Conservation (phyloP, 37 sponge, comb jelly and placozoan species). For the Eunapius fragilis region DNA sequence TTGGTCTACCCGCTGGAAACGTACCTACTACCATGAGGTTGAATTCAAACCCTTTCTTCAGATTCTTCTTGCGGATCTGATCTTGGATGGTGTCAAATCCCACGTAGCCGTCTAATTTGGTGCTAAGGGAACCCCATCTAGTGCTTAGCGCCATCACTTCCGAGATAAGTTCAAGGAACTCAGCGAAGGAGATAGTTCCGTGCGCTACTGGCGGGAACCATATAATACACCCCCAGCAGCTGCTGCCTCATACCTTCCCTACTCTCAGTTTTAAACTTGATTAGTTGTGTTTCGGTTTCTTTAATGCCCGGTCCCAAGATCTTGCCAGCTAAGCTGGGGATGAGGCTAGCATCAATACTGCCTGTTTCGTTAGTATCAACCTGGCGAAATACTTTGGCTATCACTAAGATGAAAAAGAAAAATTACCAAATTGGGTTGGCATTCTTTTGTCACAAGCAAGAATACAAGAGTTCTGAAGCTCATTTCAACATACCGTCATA, state of each 20-base stretch:
- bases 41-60: slow-evolving; percentile 94
- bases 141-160: slow-evolving; percentile 90
- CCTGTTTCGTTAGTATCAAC: slow-evolving; percentile 91
- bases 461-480: background rate
- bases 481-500: slow-evolving; percentile 64
- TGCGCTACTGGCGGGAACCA: slow-evolving; percentile 1
- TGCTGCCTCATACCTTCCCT: slow-evolving; percentile 36
- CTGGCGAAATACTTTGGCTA: slow-evolving; percentile 90
- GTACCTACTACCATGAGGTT: slow-evolving; percentile 97
- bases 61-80: slow-evolving; percentile 85
- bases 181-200: slow-evolving; percentile 77
- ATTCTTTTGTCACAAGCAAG: background rate
- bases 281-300: slow-evolving; percentile 71
- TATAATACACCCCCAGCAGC: background rate
- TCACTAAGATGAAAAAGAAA: slow-evolving; percentile 44
- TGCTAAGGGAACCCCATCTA: slow-evolving; percentile 91
- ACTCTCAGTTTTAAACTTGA: slow-evolving; percentile 51
- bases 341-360: slow-evolving; percentile 58
- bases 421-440: background rate
- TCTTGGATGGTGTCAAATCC: slow-evolving; percentile 97
- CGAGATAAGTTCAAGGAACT: slow-evolving; percentile 88
- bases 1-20: slow-evolving; percentile 4
- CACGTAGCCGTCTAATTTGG: slow-evolving; percentile 89
- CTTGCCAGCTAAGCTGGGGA: slow-evolving; percentile 71
- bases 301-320: slow-evolving; percentile 64